A percentile compares a stretch with the other conserved stretches of the same genome.
phyloP scores from a whole-genome alignment of 2,797 vertebrate species.

The Zenarchopterus dispar region DNA sequence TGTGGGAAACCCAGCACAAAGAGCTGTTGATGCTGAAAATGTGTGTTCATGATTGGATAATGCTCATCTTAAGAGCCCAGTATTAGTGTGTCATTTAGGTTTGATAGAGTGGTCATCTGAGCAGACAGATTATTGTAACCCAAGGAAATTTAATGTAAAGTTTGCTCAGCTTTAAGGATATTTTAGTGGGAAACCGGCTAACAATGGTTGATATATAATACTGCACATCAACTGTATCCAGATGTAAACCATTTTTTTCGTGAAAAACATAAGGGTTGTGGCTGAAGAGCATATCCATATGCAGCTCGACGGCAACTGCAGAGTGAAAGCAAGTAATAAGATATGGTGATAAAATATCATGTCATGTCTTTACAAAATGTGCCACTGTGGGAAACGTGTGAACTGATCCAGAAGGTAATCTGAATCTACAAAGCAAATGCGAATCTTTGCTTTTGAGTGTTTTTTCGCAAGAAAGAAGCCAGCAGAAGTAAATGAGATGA shows the following conservation, averaged over 20 bases:
- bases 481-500: conserved; percentile 39
- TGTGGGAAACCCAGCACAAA: conserved; percentile 1
- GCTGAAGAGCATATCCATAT: no score
- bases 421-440: conserved; percentile 2
- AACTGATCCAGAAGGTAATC: conserved; percentile 12
- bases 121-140: conserved; percentile 7
- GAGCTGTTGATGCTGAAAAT: conserved; percentile 23
- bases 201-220: no score
- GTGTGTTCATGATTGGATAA: conserved; percentile 35
- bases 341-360: no score
- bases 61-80: conserved; percentile 15
- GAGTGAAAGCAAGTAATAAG: no score
- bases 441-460: not conserved
- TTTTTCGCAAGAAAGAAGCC: conserved; percentile 24
- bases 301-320: no score
- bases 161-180: not conserved
- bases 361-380: no score
- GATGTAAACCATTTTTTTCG: no score
- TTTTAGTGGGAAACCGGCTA: not conserved
- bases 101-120: conserved; percentile 19
- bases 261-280: no score
- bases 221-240: no score
- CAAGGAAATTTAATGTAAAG: conserved; percentile 19
- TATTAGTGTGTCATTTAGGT: conserved; percentile 9
- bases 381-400: no score